phyloP scores from a whole-genome alignment of 2,888 invertebrate genomes.

The Patella depressa region DNA sequence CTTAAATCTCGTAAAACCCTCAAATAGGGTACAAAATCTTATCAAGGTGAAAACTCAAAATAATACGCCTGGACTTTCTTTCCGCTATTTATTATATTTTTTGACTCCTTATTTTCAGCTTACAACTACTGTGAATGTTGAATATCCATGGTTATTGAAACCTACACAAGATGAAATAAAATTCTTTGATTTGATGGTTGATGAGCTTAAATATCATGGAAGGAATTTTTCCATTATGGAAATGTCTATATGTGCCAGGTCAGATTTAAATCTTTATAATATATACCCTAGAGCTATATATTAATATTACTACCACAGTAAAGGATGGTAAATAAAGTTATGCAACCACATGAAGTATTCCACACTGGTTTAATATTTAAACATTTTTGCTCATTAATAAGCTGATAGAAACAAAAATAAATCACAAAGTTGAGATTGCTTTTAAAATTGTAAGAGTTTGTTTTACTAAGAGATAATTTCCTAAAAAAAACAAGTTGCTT shows the following conservation, averaged over 20 bases:
- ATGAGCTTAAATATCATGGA: conserved; percentile 74
- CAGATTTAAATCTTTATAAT: conserved; percentile 27
- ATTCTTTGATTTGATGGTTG: conserved; percentile 81
- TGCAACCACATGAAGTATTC: no score
- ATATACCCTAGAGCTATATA: no score
- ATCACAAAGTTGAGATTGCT: no score
- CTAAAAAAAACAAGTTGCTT: no score
- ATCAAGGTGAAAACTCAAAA: background rate
- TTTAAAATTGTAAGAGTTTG: no score
- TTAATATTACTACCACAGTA: no score
- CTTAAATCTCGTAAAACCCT: no score
- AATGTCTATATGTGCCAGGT: conserved; percentile 90
- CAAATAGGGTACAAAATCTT: background rate
- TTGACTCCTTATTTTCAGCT: conserved; percentile 72
- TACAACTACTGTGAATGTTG: conserved; percentile 74
- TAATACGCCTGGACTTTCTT: background rate
- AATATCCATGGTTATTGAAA: conserved; percentile 52
- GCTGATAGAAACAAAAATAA: no score
- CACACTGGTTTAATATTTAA: no score
- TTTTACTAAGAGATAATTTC: no score
- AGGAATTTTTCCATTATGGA: conserved; percentile 89
- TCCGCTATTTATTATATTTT: conserved; percentile 1
- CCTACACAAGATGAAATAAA: conserved; percentile 33
- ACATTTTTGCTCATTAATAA: no score
- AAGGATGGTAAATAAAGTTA: no score